Conservation (phyloP, 2,113 vertebrate genomes). For the Rattus rattus region DNA sequence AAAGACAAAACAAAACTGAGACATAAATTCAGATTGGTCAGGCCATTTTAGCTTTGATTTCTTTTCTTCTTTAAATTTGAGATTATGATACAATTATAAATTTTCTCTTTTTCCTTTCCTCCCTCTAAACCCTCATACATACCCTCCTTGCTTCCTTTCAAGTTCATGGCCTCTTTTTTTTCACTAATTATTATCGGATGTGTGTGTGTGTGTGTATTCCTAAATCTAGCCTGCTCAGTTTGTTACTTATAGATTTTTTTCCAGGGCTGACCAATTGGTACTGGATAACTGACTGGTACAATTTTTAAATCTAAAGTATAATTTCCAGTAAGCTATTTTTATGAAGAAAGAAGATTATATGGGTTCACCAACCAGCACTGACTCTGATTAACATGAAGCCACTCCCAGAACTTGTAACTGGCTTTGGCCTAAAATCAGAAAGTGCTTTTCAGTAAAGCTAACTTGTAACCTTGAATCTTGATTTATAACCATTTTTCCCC, state of each 20-base stretch:
- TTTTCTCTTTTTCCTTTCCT: neutral
- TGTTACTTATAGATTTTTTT: neutral
- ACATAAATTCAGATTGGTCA: neutral
- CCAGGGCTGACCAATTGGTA: neutral
- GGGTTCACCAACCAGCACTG: neutral
- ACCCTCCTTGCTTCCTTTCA: neutral
- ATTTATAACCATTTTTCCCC: neutral
- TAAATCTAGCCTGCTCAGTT: neutral
- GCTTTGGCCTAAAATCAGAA: slow-evolving; percentile 12
- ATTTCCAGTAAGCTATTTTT: slow-evolving; percentile 9
- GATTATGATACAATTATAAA: neutral
- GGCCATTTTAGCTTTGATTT: neutral
- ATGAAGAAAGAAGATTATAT: neutral
- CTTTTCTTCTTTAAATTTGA: neutral
- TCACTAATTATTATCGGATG: neutral
- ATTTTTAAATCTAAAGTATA: slow-evolving; percentile 40
- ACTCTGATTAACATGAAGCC: neutral
- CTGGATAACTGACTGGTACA: neutral
- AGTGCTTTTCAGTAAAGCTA: slow-evolving; percentile 37
- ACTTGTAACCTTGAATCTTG: neutral
- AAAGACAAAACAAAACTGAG: neutral
- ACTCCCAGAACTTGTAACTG: neutral
- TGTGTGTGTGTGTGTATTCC: neutral
- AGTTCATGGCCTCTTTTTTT: neutral
- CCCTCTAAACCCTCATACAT: neutral